Evolutionary conservation across 2,888 invertebrate genomes (phyloP).

Genomic region (Amaurobius ferox): DNA sequence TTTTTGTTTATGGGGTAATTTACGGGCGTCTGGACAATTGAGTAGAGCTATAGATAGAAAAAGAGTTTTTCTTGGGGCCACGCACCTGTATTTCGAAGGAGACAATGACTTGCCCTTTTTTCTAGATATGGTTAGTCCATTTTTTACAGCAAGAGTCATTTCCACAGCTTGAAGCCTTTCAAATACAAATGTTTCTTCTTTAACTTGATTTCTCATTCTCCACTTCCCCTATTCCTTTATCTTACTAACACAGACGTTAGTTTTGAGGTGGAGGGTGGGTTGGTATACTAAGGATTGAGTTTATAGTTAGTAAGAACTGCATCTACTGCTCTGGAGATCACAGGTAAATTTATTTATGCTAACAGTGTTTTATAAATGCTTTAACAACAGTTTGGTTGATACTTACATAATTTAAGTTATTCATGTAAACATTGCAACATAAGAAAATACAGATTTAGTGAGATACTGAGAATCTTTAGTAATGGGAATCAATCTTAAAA

Average conservation of each 20-base stretch:
- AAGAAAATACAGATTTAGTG: too few relatives aligned
- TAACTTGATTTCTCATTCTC: conserved; percentile 55
- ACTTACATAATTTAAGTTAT: too few relatives aligned
- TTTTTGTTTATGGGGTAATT: conserved; percentile 49
- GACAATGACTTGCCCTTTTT: conserved; percentile 18
- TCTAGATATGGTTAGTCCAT: not conserved
- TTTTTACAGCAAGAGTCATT: conserved; percentile 27
- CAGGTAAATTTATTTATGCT: too few relatives aligned
- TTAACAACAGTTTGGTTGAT: too few relatives aligned
- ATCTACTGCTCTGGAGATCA: not conserved
- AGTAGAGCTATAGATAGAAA: conserved; percentile 13
- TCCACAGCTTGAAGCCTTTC: conserved; percentile 59
- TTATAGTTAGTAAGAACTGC: not conserved
- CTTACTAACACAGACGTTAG: conserved; percentile 51
- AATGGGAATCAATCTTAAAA: too few relatives aligned
- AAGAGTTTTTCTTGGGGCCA: conserved; percentile 23
- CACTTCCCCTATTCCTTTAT: not conserved
- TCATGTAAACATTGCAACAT: too few relatives aligned
- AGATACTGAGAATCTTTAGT: too few relatives aligned
- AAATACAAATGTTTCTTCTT: conserved; percentile 52
- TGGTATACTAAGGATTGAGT: not conserved
- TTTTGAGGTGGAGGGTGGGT: conserved; percentile 21
- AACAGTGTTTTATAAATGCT: too few relatives aligned
- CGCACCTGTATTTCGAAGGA: conserved; percentile 60
- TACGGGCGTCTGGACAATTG: conserved; percentile 42